Evolutionary conservation across 1,140 invertebrate species (phyloP).

Genomic region (Drosophila tristis): DNA sequence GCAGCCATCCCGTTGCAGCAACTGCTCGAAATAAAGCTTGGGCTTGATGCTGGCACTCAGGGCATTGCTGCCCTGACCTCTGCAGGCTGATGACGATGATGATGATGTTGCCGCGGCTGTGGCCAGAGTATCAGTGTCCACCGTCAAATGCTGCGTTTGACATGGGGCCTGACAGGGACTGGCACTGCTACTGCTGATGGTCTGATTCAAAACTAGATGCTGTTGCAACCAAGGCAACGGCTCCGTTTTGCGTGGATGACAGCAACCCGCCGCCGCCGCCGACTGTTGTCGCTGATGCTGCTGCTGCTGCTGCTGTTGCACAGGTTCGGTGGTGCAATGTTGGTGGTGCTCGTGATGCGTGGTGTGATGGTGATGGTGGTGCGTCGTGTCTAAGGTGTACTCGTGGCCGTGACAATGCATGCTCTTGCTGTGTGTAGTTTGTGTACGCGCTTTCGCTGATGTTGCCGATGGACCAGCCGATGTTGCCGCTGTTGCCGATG

Average conservation of each 20-base stretch:
- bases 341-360: slow-evolving; percentile 30
- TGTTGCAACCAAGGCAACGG: slow-evolving; percentile 84
- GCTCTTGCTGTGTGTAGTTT: slow-evolving; percentile 63
- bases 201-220: slow-evolving; percentile 82
- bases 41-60: slow-evolving; percentile 67
- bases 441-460: slow-evolving; percentile 56
- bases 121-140: slow-evolving; percentile 66
- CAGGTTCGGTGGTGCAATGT: slow-evolving; percentile 26
- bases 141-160: slow-evolving; percentile 75
- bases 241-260: slow-evolving; percentile 67
- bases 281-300: slow-evolving; percentile 22
- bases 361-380: slow-evolving; percentile 23
- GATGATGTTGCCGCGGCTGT: slow-evolving; percentile 13
- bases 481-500: slow-evolving; percentile 28
- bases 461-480: slow-evolving; percentile 23
- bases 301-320: slow-evolving; percentile 6
- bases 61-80: slow-evolving; percentile 61
- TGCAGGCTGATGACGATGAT: slow-evolving; percentile 34
- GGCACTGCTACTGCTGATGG: slow-evolving; percentile 58
- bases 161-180: slow-evolving; percentile 62
- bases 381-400: slow-evolving; percentile 58
- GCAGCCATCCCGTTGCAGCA: slow-evolving; percentile 67
- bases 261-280: slow-evolving; percentile 35
- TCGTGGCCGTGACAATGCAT: slow-evolving; percentile 64
- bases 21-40: slow-evolving; percentile 65